A percentile compares a stretch with the other conserved stretches of the same genome.
Evolutionary conservation across 2,797 vertebrate genomes (phyloP).

Genomic region (Pseudomugil tenellus): DNA sequence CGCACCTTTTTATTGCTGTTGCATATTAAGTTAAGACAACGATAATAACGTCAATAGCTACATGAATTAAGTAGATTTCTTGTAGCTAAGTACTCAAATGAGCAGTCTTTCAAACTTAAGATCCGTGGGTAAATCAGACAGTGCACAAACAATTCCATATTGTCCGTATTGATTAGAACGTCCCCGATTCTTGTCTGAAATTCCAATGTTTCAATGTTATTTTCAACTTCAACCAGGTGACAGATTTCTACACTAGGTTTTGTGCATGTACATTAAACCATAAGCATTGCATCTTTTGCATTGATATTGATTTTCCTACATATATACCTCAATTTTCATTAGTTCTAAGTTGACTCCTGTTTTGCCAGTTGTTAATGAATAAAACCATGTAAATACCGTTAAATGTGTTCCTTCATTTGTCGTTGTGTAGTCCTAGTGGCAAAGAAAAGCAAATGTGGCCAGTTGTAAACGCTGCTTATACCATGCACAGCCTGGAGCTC

Average conservation of each 20-base stretch:
- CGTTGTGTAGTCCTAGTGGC: not conserved
- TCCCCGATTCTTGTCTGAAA: not conserved
- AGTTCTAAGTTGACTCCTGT: not conserved
- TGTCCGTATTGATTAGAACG: not conserved
- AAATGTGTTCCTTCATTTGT: not conserved
- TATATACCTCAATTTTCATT: not conserved
- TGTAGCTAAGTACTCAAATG: not conserved
- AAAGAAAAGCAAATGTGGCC: not conserved
- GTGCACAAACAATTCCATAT: not conserved
- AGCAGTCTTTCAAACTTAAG: not conserved
- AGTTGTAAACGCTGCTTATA: not conserved
- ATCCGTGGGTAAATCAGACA: not conserved
- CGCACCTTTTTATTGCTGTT: not conserved
- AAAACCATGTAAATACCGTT: not conserved
- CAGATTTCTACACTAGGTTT: not conserved
- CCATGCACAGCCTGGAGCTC: not conserved
- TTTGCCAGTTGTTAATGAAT: not conserved
- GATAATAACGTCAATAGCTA: not conserved
- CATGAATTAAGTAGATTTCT: not conserved
- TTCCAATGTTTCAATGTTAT: not conserved
- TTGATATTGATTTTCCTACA: too few relatives aligned
- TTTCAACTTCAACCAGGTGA: not conserved
- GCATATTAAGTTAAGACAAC: not conserved
- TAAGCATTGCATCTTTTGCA: not conserved
- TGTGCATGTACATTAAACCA: not conserved